A percentile compares a stretch with the other conserved stretches of the same genome.
phyloP scores from a whole-genome alignment of 2,797 vertebrate species.

The Dendrocincla tyrannina region DNA sequence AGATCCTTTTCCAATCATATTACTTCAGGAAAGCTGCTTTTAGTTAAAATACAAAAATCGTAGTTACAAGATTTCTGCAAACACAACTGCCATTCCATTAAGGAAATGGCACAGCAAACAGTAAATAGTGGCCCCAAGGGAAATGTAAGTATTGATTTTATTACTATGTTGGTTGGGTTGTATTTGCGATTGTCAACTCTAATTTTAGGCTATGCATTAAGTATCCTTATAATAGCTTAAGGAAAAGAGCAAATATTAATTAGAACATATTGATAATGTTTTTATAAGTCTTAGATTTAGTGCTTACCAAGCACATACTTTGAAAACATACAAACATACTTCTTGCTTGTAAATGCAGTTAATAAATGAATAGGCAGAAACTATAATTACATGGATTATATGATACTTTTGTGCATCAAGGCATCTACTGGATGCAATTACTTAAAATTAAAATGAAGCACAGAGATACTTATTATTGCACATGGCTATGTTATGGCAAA shows the following conservation, averaged over 20 bases:
- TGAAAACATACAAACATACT: conserved; percentile 34
- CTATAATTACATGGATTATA: conserved; percentile 49
- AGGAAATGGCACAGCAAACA: conserved; percentile 84
- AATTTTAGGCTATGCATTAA: conserved; percentile 83
- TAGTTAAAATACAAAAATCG: conserved; percentile 85
- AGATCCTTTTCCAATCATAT: conserved; percentile 69
- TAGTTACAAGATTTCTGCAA: conserved; percentile 83
- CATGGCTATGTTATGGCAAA: neutral
- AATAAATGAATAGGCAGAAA: conserved; percentile 41
- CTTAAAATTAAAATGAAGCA: conserved; percentile 18
- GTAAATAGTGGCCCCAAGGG: conserved; percentile 83
- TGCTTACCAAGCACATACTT: conserved; percentile 30
- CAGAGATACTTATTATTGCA: conserved; percentile 5
- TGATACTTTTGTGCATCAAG: neutral
- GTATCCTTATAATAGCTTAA: conserved; percentile 77
- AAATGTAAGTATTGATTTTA: conserved; percentile 88
- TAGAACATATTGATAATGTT: conserved; percentile 76
- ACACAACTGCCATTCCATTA: conserved; percentile 85
- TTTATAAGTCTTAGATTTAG: conserved; percentile 65
- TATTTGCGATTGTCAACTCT: conserved; percentile 86
- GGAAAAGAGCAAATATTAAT: conserved; percentile 79
- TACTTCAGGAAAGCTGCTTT: conserved; percentile 81
- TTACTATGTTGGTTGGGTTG: conserved; percentile 82
- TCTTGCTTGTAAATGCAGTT: neutral
- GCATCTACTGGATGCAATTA: neutral